phyloP scores from a whole-genome alignment of 2,797 vertebrate species.

The Chloroceryle amazona region DNA sequence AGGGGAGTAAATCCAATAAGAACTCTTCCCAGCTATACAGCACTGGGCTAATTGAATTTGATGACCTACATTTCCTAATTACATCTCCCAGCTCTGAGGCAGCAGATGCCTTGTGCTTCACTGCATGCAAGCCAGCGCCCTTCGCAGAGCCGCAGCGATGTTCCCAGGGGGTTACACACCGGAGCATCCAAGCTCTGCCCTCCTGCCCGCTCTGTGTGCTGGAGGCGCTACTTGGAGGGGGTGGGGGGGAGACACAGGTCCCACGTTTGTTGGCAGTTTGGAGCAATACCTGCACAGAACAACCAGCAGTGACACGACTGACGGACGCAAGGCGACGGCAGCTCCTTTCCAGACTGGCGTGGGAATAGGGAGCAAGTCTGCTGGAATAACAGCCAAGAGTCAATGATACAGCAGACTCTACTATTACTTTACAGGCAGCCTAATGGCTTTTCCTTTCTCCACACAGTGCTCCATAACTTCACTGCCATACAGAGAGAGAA shows the following conservation, averaged over 20 bases:
- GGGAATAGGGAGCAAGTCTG: slow-evolving; percentile 85
- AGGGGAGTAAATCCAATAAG: background rate
- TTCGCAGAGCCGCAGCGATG: background rate
- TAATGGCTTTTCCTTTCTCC: slow-evolving; percentile 82
- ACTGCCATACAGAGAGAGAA: slow-evolving; percentile 13
- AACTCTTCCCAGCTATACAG: background rate
- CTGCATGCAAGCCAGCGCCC: background rate
- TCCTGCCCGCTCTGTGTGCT: background rate
- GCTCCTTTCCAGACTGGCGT: slow-evolving; percentile 85
- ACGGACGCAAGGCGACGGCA: slow-evolving; percentile 80
- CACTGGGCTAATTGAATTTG: slow-evolving; percentile 19
- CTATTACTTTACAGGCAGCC: slow-evolving; percentile 69
- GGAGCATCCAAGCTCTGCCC: background rate
- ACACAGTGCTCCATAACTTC: slow-evolving; percentile 34
- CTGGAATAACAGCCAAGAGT: slow-evolving; percentile 76
- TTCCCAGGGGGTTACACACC: background rate
- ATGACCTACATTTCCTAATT: slow-evolving; percentile 27
- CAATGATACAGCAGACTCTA: slow-evolving; percentile 52
- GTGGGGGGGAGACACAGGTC: background rate
- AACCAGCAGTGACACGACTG: slow-evolving; percentile 77
- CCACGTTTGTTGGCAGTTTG: too few species aligned
- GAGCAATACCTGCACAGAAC: slow-evolving; percentile 61
- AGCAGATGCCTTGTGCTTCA: background rate
- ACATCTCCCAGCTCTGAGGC: background rate
- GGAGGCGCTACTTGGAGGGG: slow-evolving; percentile 27